A percentile compares a stretch with the other conserved stretches of the same genome.
These are phyloP conservation scores for Allochrocebus solatus DNA, from an alignment of 2,797 vertebrate species.

Conservation along the genomic window DNA sequence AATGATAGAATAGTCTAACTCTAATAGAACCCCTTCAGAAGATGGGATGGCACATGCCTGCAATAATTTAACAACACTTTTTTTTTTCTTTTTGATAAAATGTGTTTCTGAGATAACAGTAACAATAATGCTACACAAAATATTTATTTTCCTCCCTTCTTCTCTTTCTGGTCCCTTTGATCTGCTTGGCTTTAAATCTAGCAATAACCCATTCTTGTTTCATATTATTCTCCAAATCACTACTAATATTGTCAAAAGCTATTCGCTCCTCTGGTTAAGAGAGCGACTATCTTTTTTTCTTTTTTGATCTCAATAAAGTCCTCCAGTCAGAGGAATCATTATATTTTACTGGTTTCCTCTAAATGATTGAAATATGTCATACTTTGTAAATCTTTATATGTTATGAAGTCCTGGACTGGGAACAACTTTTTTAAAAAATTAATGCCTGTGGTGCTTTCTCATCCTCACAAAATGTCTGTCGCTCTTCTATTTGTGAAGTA, in stretches of 20 bases:
- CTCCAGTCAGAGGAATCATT: neutral
- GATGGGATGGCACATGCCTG: neutral
- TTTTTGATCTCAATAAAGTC: neutral
- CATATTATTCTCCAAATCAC: neutral
- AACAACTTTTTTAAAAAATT: neutral
- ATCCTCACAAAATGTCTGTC: neutral
- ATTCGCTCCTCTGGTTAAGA: constrained; percentile 33
- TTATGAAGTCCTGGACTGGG: neutral
- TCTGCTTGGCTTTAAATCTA: neutral
- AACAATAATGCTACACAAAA: neutral
- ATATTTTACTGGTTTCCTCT: neutral
- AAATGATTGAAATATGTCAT: neutral
- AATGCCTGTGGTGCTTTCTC: neutral
- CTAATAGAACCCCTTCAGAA: neutral
- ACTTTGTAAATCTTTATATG: neutral
- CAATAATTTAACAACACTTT: neutral
- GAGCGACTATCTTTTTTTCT: neutral
- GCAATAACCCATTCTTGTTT: neutral
- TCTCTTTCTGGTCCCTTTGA: neutral
- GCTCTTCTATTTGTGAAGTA: neutral
- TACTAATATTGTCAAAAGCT: neutral
- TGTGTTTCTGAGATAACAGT: neutral
- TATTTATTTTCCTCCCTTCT: neutral
- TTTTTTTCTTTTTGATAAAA: constrained; percentile 3
- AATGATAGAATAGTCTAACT: neutral